Base-by-base conservation (phyloP, 2,888 invertebrate genomes). In the Caradrina clavipalpis region DNA sequence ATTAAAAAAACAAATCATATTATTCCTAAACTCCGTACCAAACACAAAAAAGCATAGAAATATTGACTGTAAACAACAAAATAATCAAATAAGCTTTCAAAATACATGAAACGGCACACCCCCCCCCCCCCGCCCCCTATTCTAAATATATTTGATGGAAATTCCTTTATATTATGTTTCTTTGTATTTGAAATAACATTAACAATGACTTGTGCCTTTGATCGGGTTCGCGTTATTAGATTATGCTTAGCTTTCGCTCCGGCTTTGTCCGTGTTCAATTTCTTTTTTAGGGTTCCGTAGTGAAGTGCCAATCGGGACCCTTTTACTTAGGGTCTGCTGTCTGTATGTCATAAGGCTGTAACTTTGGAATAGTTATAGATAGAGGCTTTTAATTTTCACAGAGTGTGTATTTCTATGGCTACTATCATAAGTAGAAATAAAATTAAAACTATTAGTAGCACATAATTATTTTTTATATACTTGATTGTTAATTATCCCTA, bases 71-170 rank as follows among this genome's bases (percentile, higher is more conserved):
- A 35, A 47, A 47, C n/a, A 31, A 56, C 26, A 56, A 64, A 39
- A 51, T 47, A 57, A 71, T 74, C 45, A 51, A 71, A 73, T 55
- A 73, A 57, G 35, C 49, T 57, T 63, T 68, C 8, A 26, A 57
- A 26, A n/a, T 10, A 61, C 55, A 26, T 49, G 35, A 63, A 60
- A 51, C 26, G 26, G 22, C 19, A 19, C 26, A n/a, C n/a, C 17
- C 57, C 19, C 35, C 54, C 59, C 50, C 62, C 15, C 13, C 57
- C n/a, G 26, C 53, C 61, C 50, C 62, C 11, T 6, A 15, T 0
- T 45, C 55, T 68, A 47, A 63, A 77, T 75, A 80, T 69, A 76
- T 76, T 80, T 69, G 65, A 72, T 69, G 57, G 55, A 57, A 76
- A 65, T 72, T 59, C 57, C 42, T 71, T 63, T 68, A 57, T 58